Evolutionary conservation across 2,113 vertebrate genomes (phyloP), one percentile per base, ranked within the genome.

Genomic region (Struthio camelus): DNA sequence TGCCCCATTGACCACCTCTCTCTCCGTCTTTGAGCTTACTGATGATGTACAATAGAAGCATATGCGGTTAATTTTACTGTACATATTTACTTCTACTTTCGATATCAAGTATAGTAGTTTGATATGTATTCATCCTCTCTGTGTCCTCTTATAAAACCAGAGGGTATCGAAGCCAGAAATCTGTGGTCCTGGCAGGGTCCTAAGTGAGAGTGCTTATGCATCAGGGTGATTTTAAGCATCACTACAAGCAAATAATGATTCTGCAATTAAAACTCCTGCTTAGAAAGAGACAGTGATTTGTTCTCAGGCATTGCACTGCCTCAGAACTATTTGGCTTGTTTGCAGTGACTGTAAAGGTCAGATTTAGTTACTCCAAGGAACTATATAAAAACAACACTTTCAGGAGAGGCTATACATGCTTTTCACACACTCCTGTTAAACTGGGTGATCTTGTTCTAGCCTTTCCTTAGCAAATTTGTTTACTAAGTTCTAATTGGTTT

Each of bases 21-120:
- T 70, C 25, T 76, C 65, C 51, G 67, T 61, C 75, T 78, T 17
- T 66, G 56, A 62, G 28, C 28, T 75, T 40, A 4, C 56, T 1
- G 4, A 3, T 38, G 34, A 3, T 38, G 34, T 53, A 2, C 3
- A 44, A 6, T 36, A 3, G 51, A 32, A 28, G 28, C 5, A 1
- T 3, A 22, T 5, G 34, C 50, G 36, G 23, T n/a, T 48, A 42
- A 42, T 9, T 38, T 25, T 36, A 24, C 14, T 3, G 1, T 9
- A 14, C 25, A 72, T 13, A 38, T 61, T 76, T 42, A 7, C 38
- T 62, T 56, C 15, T 20, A 1, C 40, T 64, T 38, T 84, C 42
- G 4, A 6, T 44, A 2, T 56, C 4, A 17, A 59, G 34, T 18
- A 30, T 3, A 22, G 46, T 23, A 24, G 23, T 40, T 24, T 70